Percentiles rank a stretch among this genome's conserved stretches.
Conservation (phyloP, 2,113 vertebrate genomes). For the Amphiprion ocellaris region DNA sequence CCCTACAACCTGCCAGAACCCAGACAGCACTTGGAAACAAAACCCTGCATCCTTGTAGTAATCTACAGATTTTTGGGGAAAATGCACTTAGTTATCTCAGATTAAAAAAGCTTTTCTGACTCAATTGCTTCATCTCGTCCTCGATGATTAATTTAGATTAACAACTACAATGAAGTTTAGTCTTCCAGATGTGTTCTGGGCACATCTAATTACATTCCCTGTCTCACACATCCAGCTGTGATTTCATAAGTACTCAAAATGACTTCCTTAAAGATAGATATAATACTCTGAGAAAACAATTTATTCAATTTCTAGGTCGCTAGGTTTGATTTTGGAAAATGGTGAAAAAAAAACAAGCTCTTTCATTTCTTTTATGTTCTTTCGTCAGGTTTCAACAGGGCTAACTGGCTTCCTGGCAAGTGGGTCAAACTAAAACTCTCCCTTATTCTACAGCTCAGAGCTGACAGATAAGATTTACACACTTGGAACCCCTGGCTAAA, state of each 20-base stretch:
- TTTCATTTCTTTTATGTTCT: constrained; percentile 6
- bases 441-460: constrained; percentile 25
- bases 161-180: no score
- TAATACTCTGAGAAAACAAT: constrained; percentile 5
- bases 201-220: neutral
- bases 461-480: constrained; percentile 46
- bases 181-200: neutral
- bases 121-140: no score
- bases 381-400: constrained; percentile 47
- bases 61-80: no score
- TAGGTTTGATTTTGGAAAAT: constrained; percentile 11
- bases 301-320: neutral
- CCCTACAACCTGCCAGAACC: no score
- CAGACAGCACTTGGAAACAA: no score
- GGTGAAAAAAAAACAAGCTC: neutral
- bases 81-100: no score
- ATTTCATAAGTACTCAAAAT: neutral
- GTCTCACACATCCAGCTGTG: neutral
- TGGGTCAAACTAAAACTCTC: constrained; percentile 32
- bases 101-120: no score
- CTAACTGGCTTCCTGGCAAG: constrained; percentile 23
- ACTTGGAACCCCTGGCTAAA: constrained; percentile 55
- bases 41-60: no score
- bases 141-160: no score
- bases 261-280: neutral